Base-by-base conservation (phyloP, 37 sponge, comb jelly and placozoan genomes). In the Ephydatia muelleri region DNA sequence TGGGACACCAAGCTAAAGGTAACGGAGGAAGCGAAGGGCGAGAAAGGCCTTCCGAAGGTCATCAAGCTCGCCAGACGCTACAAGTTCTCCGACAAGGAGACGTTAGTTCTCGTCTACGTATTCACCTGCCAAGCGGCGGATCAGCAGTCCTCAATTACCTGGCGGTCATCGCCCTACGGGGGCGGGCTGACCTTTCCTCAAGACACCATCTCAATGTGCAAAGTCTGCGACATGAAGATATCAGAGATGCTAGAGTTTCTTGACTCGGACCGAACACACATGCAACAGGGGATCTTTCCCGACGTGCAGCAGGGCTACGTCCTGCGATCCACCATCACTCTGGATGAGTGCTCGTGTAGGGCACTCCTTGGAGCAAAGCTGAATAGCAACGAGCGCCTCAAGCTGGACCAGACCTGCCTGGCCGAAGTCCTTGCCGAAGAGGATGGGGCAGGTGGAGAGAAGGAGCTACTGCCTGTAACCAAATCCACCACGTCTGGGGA, bases 401-500 rank as follows among this genome's bases (percentile, higher is more conserved):
- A 91, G 76, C 13, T 94, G 22, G 95, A 94, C 80, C 88, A 88
- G 75, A 94, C 95, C 22, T 47, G 72, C n/a, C 48, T 94, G 84
- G 92, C 92, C n/a, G 95, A 94, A 65, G 73, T 94, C 26, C 79
- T 94, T 21, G 89, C 86, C 35, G 92, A 79, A 49, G 95, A 94
- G 86, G 77, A 47, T 0, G 95, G 43, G 43, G 6, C 43, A 43
- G 3, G 6, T 6, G 43, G 43, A 9, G 43, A 6, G 43, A 6
- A 43, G 43, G 43, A 43, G 43, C 43, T 43, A 43, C 43, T 6
- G 3, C 43, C 3, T 43, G 43, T 43, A 6, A 43, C 43, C 43
- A 43, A 43, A 43, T 6, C 43, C 43, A 43, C 43, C 43, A 43
- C 43, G 6, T 43, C 43, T 43, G 43, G 6, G 43, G 43, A 43